Percentiles rank a stretch among this genome's conserved stretches.
Evolutionary conservation across 2,797 vertebrate genomes (phyloP).

Genomic region (Mycteria americana): DNA sequence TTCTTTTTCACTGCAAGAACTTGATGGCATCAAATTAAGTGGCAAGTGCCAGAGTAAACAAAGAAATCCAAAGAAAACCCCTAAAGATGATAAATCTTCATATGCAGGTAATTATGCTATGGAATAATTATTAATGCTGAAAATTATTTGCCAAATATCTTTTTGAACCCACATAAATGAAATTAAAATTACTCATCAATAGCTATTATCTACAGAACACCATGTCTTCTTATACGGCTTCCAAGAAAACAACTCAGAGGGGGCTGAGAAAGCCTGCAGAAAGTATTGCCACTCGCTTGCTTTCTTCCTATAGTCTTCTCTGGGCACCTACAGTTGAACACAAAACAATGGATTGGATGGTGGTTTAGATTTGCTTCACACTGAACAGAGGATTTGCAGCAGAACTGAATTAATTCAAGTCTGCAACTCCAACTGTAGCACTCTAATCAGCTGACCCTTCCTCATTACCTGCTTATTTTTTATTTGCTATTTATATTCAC

Average conservation of each 20-base stretch:
- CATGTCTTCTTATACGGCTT: fast-evolving
- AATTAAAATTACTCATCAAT: background rate
- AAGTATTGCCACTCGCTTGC: background rate
- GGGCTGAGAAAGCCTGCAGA: background rate
- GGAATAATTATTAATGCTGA: background rate
- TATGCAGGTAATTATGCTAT: background rate
- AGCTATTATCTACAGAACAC: background rate
- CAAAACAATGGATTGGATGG: background rate
- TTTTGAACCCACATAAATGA: background rate
- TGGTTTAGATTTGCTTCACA: background rate
- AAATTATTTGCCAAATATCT: background rate
- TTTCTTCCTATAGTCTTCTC: background rate
- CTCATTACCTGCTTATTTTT: background rate
- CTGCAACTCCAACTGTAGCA: background rate
- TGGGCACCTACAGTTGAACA: background rate
- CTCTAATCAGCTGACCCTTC: background rate
- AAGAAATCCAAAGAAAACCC: background rate
- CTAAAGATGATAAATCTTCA: background rate
- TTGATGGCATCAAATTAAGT: background rate
- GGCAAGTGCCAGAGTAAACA: background rate
- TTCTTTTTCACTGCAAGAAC: background rate
- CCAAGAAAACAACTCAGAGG: background rate
- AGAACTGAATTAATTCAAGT: background rate
- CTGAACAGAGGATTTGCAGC: background rate
- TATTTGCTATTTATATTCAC: background rate